Evolutionary conservation across 2,113 vertebrate genomes (phyloP).

Genomic region (Phaethon lepturus): DNA sequence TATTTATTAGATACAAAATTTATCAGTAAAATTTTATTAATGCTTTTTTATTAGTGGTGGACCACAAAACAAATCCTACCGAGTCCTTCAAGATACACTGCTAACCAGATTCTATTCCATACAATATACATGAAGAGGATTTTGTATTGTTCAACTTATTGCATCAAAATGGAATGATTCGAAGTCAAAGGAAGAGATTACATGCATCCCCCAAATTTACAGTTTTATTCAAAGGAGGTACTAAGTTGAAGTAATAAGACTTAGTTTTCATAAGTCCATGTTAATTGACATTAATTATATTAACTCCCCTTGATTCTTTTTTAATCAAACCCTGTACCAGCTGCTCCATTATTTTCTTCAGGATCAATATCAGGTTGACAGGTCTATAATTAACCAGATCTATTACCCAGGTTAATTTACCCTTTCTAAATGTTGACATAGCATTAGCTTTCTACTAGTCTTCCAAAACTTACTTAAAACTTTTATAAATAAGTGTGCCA

Average conservation of each 20-base stretch:
- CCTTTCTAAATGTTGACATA: not conserved
- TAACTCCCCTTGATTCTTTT: not conserved
- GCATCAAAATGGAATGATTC: not conserved
- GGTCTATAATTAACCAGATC: not conserved
- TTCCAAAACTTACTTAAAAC: not conserved
- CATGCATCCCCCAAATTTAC: not conserved
- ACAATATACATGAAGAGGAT: not conserved
- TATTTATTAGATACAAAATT: not conserved
- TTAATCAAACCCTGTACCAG: not conserved
- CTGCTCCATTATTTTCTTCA: not conserved
- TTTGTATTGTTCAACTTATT: not conserved
- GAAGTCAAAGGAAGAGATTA: not conserved
- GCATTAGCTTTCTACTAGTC: not conserved
- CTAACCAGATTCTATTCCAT: not conserved
- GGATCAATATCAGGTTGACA: not conserved
- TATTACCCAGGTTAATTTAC: not conserved
- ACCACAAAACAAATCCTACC: not conserved
- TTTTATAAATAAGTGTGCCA: not conserved
- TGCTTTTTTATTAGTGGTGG: not conserved
- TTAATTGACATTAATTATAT: conserved; percentile 1
- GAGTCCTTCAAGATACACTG: not conserved
- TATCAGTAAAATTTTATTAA: not conserved
- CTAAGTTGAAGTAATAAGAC: not conserved
- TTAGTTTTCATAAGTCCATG: not conserved
- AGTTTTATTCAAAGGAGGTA: not conserved